phyloP scores from a whole-genome alignment of 1,140 invertebrate genomes.

The Zaprionus davidi region DNA sequence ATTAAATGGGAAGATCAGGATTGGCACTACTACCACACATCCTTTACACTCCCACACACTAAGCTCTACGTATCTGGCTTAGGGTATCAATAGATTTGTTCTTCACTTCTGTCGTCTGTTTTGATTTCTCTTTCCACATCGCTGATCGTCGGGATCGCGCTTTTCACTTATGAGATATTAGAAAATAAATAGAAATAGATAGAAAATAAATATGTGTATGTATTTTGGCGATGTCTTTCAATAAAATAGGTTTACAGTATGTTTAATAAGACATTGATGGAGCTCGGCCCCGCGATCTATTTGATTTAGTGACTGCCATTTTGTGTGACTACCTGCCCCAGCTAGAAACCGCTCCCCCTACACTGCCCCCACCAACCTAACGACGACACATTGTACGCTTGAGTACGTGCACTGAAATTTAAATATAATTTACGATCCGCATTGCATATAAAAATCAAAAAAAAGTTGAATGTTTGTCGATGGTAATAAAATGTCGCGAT shows the following conservation, averaged over 20 bases:
- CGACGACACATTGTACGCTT: conserved; percentile 58
- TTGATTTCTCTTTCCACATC: conserved; percentile 54
- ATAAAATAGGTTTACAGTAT: conserved; percentile 59
- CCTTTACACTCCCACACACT: no score
- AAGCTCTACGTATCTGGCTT: no score
- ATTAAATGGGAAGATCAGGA: no score
- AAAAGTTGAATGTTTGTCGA: conserved; percentile 42
- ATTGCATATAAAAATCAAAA: conserved; percentile 53
- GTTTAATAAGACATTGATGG: conserved; percentile 67
- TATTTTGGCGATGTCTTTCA: conserved; percentile 62
- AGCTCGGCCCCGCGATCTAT: conserved; percentile 23
- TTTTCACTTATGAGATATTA: conserved; percentile 9
- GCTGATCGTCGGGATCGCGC: conserved; percentile 16
- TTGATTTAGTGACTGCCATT: conserved; percentile 82
- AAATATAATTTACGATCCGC: conserved; percentile 79
- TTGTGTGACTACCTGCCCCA: conserved; percentile 49
- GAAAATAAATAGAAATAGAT: background rate
- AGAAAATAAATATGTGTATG: conserved; percentile 34
- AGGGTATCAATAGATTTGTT: background rate
- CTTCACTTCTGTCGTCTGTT: background rate
- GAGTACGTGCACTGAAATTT: conserved; percentile 78
- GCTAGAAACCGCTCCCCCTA: background rate
- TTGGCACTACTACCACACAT: no score
- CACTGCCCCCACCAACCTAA: background rate
- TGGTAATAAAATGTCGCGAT: conserved; percentile 77